Evolutionary conservation across 1,140 invertebrate species (phyloP), one percentile per base, ranked within the genome.

Genomic region (Cotesia typhae): DNA sequence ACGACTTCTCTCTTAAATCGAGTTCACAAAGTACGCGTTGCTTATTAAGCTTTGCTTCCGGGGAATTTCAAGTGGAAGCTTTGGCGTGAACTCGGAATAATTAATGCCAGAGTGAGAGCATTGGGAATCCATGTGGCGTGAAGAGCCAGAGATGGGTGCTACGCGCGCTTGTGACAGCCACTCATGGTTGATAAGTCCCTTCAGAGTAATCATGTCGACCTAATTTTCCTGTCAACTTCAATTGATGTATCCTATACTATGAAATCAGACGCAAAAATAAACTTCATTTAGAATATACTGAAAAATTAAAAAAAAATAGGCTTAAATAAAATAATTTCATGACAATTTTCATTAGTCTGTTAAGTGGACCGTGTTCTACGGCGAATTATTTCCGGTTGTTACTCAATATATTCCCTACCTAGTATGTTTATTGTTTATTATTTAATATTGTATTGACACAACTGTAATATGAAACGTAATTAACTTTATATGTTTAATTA

Each of bases 71-170:
- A 51, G 47, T 10, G 38, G n/a, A 53, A 66, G 64, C 64, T 66
- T 52, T 66, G 41, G 64, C 64, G 64, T 66, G 64, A 66, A 66
- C 64, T 52, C 41, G 38, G 64, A 66, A 66, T 66, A 66, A 66
- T 66, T 66, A 66, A 66, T 66, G 64, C 64, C 47, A 53, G 64
- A 66, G 64, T 41, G 37, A 51, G 64, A 47, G 38, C 64, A 66
- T 66, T 52, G 64, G 28, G 64, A 66, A 52, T 52, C 47, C 17
- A 41, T 41, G 41, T 66, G 47, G 64, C 47, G 47, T 66, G 64
- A 66, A 66, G 47, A 37, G 38, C n/a, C 36, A 37, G 20, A 66
- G 38, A 53, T 66, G 47, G 47, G 64, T 66, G 61, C 61, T 47
- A 64, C 37, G 61, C 36, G 61, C 28, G 14, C 12, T 61, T 35